Evolutionary conservation across 1,140 invertebrate genomes (phyloP), one percentile per base, ranked within the genome.

Genomic region (Dendrolimus kikuchii): DNA sequence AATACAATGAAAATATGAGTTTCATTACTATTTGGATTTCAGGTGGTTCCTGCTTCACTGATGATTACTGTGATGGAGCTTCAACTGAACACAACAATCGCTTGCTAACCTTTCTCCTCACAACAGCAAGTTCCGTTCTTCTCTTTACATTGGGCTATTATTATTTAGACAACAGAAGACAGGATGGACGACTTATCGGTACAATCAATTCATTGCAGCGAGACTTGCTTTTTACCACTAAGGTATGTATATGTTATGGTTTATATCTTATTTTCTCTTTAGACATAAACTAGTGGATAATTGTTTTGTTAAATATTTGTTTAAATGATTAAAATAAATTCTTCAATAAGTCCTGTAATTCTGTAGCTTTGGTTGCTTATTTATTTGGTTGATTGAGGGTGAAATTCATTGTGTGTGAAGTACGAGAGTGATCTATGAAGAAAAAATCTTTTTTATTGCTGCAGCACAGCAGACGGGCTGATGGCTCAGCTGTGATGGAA

Each of bases 111-210:
- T 90, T 88, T 63, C 76, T 90, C 5, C 51, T 88, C 4, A 90
- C 93, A 50, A 92, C 93, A 46, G 91, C 92, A n/a, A 75, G 89
- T 42, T 91, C 92, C 5, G 90, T 92, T 6, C 74, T 94, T 8
- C 74, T 93, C 53, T 94, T 95, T 67, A 90, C 91, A n/a, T 89
- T 94, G 51, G 92, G 92, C 36, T 93, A 93, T 80, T 93, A 94
- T 77, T 92, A 92, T 61, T 90, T 94, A 60, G 93, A 93, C 79
- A 94, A 92, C 71, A 91, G 87, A 65, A 90, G 91, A 67, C 89
- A 92, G 64, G 93, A 88, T 58, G 75, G 85, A 53, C 74, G 77
- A 60, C 70, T 87, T 38, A 80, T 88, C 59, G 83, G 75, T 8
- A 86, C 77, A 59, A 86, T 88, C 39, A 88, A 88, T 69, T 78